phyloP scores from a whole-genome alignment of 2,113 vertebrate species.

The Alaudala cheleensis region DNA sequence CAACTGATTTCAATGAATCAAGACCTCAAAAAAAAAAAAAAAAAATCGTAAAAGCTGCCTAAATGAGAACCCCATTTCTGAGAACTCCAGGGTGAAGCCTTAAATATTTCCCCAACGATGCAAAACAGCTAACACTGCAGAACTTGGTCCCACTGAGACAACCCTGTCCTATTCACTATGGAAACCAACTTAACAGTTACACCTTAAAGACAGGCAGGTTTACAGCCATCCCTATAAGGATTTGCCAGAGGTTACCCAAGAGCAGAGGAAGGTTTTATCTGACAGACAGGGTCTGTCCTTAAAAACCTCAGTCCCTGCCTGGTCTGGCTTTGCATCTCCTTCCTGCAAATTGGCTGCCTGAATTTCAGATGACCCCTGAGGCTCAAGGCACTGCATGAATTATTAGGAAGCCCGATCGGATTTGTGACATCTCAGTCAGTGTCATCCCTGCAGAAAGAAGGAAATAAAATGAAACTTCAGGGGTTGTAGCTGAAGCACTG shows the following conservation, averaged over 20 bases:
- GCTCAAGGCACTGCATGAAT: background rate
- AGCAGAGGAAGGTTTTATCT: slow-evolving; percentile 17
- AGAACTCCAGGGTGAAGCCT: background rate
- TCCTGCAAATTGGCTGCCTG: slow-evolving; percentile 32
- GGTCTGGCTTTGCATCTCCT: background rate
- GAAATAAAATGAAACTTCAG: background rate
- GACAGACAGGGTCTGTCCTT: background rate
- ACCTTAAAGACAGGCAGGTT: background rate
- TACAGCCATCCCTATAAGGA: background rate
- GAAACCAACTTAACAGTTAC: background rate
- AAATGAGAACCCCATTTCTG: background rate
- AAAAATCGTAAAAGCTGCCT: background rate
- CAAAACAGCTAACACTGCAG: background rate
- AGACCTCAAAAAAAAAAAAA: background rate
- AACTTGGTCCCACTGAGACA: background rate
- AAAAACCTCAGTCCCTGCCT: background rate
- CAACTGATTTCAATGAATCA: background rate
- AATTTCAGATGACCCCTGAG: slow-evolving; percentile 24
- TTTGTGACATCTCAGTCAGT: slow-evolving; percentile 16
- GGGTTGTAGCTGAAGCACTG: background rate
- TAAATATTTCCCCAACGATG: background rate
- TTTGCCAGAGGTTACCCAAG: background rate
- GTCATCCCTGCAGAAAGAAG: background rate
- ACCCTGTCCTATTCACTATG: background rate
- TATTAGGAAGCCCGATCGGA: background rate